Evolutionary conservation across 1,140 invertebrate genomes (phyloP).

Genomic region (Scaptomyza pallida): DNA sequence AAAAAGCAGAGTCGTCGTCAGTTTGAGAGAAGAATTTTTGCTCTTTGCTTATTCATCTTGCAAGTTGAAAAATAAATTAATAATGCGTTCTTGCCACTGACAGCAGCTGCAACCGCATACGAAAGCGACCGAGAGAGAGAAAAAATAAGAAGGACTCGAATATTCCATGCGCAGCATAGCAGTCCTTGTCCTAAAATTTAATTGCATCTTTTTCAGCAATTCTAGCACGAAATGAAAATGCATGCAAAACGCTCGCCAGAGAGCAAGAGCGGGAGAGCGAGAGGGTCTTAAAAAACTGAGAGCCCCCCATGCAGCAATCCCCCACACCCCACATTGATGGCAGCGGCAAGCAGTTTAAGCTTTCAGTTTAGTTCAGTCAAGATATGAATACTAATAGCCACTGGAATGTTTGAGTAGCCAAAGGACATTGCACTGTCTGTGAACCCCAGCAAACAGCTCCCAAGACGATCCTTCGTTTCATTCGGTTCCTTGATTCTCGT

Average conservation of each 20-base stretch:
- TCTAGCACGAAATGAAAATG: conserved; percentile 80
- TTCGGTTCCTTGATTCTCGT: conserved; percentile 4
- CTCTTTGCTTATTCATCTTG: conserved; percentile 82
- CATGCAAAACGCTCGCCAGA: conserved; percentile 70
- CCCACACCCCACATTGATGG: conserved; percentile 6
- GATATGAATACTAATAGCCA: conserved; percentile 83
- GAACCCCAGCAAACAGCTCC: conserved; percentile 43
- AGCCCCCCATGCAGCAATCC: no score
- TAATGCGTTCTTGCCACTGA: conserved; percentile 81
- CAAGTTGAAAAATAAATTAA: conserved; percentile 82
- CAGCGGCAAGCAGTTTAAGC: conserved; percentile 72
- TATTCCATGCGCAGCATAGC: conserved; percentile 38
- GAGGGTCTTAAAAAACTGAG: conserved; percentile 49
- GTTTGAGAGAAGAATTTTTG: conserved; percentile 60
- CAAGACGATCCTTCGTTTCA: conserved; percentile 42
- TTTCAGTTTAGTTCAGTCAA: conserved; percentile 82
- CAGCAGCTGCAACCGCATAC: conserved; percentile 74
- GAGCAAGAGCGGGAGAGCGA: no score
- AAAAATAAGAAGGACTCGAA: conserved; percentile 14
- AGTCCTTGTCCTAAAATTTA: conserved; percentile 72
- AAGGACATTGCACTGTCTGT: conserved; percentile 74
- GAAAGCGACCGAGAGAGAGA: conserved; percentile 22
- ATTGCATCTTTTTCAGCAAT: conserved; percentile 82
- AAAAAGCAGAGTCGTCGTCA: conserved; percentile 33
- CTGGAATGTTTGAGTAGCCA: conserved; percentile 82